These are phyloP conservation scores for Lingula anatina DNA, from an alignment of 2,888 invertebrate genomes.

Conservation along the genomic window DNA sequence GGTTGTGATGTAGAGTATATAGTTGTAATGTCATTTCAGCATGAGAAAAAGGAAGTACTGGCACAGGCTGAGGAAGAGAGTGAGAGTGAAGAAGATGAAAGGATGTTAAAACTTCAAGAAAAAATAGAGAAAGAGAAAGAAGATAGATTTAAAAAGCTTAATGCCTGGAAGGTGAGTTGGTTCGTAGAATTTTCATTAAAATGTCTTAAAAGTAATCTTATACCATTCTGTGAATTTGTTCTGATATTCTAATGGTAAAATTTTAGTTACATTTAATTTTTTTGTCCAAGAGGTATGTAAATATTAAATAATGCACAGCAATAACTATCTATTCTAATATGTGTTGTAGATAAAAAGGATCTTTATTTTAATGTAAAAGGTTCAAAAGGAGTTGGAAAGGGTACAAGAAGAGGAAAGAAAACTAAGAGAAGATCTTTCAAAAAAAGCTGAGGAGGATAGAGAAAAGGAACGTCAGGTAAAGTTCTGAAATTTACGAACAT, in stretches of 20 bases:
- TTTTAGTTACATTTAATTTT: not conserved
- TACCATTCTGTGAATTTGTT: too few relatives aligned
- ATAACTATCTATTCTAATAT: too few relatives aligned
- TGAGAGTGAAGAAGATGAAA: conserved; percentile 16
- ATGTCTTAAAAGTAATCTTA: too few relatives aligned
- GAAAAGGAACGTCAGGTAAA: conserved; percentile 35
- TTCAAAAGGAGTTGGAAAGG: conserved; percentile 42
- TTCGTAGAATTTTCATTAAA: not conserved
- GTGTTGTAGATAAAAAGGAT: not conserved
- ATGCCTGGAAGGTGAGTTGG: conserved; percentile 41
- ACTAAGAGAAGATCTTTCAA: conserved; percentile 30
- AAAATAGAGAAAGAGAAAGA: conserved; percentile 28
- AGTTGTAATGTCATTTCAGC: conserved; percentile 13
- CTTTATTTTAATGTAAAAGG: conserved; percentile 16
- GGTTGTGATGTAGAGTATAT: not conserved
- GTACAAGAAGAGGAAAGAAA: conserved; percentile 39
- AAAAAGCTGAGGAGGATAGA: conserved; percentile 30
- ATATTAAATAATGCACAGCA: too few relatives aligned
- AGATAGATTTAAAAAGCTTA: conserved; percentile 33
- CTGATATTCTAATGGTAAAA: not conserved
- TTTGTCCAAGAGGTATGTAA: not conserved
- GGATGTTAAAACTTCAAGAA: conserved; percentile 18
- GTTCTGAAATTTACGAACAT: not conserved
- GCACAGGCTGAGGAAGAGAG: conserved; percentile 11
- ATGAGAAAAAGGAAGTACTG: conserved; percentile 30